Percentiles rank a stretch among this genome's conserved stretches.
Evolutionary conservation across 2,797 vertebrate genomes (phyloP).

Genomic region (Chelonia mydas): DNA sequence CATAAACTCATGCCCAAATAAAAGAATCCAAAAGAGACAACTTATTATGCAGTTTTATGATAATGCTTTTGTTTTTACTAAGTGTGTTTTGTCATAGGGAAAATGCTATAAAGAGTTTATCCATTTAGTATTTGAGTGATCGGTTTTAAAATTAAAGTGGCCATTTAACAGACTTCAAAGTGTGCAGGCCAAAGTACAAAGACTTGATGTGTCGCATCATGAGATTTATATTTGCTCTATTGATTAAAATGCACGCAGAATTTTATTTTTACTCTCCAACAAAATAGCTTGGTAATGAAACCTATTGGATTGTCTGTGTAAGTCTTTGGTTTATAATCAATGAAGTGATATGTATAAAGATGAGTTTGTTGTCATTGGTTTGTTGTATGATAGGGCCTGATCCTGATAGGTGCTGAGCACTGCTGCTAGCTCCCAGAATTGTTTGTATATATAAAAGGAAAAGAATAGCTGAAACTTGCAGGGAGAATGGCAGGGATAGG

Average conservation of each 20-base stretch:
- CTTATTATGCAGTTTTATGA: neutral
- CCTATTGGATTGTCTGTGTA: neutral
- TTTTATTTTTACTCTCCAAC: neutral
- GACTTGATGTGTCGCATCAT: neutral
- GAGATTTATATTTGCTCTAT: neutral
- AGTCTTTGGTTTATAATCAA: neutral
- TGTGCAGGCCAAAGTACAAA: neutral
- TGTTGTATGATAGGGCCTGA: neutral
- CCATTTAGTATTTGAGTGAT: accelerated
- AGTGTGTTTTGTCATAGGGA: slow-evolving; percentile 1
- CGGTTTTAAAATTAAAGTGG: neutral
- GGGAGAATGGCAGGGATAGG: neutral
- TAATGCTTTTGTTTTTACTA: slow-evolving; percentile 2
- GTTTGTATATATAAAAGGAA: neutral
- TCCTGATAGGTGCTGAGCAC: neutral
- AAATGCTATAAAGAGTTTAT: neutral
- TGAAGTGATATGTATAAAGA: neutral
- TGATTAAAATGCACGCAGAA: neutral
- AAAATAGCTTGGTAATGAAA: neutral
- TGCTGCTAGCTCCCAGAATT: neutral
- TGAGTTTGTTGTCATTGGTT: neutral
- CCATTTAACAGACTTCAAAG: neutral
- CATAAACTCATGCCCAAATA: neutral
- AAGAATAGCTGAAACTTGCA: neutral
- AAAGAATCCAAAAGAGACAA: neutral